These are phyloP conservation scores for Lagenorhynchus albirostris DNA, from an alignment of 2,113 vertebrate genomes.

Conservation along the genomic window DNA sequence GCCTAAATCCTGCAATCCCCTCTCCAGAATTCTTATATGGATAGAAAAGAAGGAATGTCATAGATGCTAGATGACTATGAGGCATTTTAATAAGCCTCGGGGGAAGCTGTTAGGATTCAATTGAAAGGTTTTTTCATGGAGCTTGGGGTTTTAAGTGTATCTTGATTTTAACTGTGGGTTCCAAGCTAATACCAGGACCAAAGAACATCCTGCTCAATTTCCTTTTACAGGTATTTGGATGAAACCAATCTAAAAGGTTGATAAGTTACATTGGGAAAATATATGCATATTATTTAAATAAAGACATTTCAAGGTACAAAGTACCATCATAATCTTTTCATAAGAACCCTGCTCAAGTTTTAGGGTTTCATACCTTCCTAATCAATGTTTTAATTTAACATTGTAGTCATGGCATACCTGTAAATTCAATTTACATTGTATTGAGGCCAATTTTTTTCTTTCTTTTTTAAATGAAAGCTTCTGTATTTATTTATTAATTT, in stretches of 20 bases:
- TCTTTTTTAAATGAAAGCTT: no score
- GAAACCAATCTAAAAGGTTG: not conserved
- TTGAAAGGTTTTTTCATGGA: not conserved
- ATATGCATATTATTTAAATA: not conserved
- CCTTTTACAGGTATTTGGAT: not conserved
- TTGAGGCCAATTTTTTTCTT: not conserved
- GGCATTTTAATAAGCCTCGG: not conserved
- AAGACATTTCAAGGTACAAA: not conserved
- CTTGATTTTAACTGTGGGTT: not conserved
- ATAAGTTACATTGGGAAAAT: not conserved
- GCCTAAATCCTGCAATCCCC: not conserved
- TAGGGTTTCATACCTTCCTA: not conserved
- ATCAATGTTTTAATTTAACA: not conserved
- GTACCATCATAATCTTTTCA: not conserved
- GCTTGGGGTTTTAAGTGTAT: not conserved
- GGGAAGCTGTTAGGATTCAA: not conserved
- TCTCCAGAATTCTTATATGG: not conserved
- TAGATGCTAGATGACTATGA: not conserved
- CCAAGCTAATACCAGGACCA: not conserved
- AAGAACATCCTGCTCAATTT: not conserved
- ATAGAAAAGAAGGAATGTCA: not conserved
- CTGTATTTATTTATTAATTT: no score
- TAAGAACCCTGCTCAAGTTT: not conserved
- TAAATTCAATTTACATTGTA: not conserved
- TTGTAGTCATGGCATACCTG: accelerated